A percentile compares a stretch with the other conserved stretches of the same genome.
These are phyloP conservation scores for Osmerus mordax DNA, from an alignment of 2,113 vertebrate species.

Conservation along the genomic window DNA sequence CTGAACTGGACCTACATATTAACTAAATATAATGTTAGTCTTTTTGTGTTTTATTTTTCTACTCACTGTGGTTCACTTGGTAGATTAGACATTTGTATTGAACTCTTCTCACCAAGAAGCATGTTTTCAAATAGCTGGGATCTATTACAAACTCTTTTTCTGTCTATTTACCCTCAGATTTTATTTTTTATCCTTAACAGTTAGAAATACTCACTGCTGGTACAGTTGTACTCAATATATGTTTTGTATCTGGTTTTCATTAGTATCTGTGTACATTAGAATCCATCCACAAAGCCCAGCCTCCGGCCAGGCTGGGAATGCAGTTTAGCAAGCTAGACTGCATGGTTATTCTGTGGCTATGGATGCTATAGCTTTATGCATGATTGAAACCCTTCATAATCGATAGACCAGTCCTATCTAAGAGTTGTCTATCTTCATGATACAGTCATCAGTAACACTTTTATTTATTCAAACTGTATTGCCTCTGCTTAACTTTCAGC, in stretches of 20 bases:
- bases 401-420: conserved; percentile 56
- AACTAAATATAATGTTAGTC: conserved; percentile 32
- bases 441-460: conserved; percentile 31
- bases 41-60: conserved; percentile 36
- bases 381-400: conserved; percentile 56
- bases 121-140: conserved; percentile 95
- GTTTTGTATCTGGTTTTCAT: conserved; percentile 82
- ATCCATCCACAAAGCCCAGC: conserved; percentile 72
- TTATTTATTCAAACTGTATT: conserved; percentile 61
- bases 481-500: conserved; percentile 30
- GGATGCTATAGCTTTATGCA: conserved; percentile 61
- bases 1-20: conserved; percentile 49
- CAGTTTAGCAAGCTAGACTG: conserved; percentile 49
- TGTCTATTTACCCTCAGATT: conserved; percentile 84
- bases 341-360: conserved; percentile 55
- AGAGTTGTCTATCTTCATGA: conserved; percentile 44
- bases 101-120: conserved; percentile 62
- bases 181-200: conserved; percentile 88
- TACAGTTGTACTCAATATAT: conserved; percentile 90
- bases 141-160: conserved; percentile 88
- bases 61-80: conserved; percentile 45
- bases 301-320: conserved; percentile 78
- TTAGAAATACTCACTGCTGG: conserved; percentile 97
- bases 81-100: conserved; percentile 53
- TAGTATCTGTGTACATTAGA: conserved; percentile 63